Percentiles rank a stretch among this genome's conserved stretches.
Conservation (phyloP, 2,888 invertebrate species). For the Pachydiplax longipennis region DNA sequence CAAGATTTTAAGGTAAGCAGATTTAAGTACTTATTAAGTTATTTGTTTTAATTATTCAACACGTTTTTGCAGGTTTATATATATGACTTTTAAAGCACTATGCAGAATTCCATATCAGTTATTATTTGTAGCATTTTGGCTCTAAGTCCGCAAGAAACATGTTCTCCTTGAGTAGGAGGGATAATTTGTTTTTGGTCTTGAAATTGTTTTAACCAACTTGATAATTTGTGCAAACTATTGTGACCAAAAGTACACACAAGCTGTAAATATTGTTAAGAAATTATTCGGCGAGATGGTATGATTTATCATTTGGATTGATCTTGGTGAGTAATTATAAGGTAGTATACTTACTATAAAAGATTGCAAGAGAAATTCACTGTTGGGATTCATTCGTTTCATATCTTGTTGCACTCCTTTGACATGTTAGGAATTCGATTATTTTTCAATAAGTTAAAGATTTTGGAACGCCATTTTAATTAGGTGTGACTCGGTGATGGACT, state of each 20-base stretch:
- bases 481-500: too few species aligned
- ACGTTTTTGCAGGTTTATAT: conserved; percentile 31
- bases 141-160: not conserved
- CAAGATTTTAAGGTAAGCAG: conserved; percentile 29
- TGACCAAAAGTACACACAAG: conserved; percentile 14
- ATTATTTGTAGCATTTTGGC: conserved; percentile 20
- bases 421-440: too few species aligned
- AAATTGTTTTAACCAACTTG: conserved; percentile 31
- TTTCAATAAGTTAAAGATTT: too few species aligned
- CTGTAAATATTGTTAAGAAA: conserved; percentile 4
- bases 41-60: conserved; percentile 38
- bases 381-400: not conserved
- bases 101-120: conserved; percentile 36
- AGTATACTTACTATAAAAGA: not conserved
- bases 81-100: conserved; percentile 1
- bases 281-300: conserved; percentile 21
- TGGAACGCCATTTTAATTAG: too few species aligned
- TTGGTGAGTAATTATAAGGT: conserved; percentile 35
- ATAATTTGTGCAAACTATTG: conserved; percentile 20
- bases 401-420: too few species aligned
- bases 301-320: conserved; percentile 18
- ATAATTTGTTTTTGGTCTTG: conserved; percentile 18
- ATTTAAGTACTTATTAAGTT: not conserved
- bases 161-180: conserved; percentile 17
- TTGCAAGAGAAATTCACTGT: not conserved